phyloP scores from a whole-genome alignment of 2,888 invertebrate species.

The Lasioglossum calceatum region DNA sequence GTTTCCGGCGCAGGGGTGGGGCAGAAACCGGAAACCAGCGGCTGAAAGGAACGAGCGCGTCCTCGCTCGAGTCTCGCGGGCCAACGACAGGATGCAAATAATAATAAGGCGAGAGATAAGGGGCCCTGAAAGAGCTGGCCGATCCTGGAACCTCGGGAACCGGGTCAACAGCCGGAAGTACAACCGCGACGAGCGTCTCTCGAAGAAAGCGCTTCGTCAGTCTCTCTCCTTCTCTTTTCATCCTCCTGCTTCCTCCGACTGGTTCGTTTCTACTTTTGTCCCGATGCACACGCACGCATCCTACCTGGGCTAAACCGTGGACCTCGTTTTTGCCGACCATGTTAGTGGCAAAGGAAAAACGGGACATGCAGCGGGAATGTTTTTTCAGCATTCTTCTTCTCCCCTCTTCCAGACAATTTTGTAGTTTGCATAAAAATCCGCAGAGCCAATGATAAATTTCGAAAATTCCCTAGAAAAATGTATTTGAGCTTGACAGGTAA shows the following conservation, averaged over 20 bases:
- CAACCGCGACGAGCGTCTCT: constrained; percentile 55
- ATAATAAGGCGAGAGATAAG: constrained; percentile 62
- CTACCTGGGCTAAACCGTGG: background rate
- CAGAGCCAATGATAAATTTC: too few relatives aligned
- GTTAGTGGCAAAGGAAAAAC: background rate
- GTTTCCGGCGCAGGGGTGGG: background rate
- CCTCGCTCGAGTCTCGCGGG: constrained; percentile 20
- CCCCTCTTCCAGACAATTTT: too few relatives aligned
- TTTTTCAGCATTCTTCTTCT: background rate
- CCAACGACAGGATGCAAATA: constrained; percentile 57
- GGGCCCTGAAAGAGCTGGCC: constrained; percentile 52
- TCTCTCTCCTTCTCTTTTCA: constrained; percentile 2
- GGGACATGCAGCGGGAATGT: background rate
- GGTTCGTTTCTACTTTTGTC: constrained; percentile 40
- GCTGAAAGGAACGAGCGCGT: background rate
- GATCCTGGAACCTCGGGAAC: constrained; percentile 71
- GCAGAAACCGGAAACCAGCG: constrained; percentile 2
- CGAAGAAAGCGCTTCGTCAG: constrained; percentile 44
- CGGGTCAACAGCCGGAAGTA: constrained; percentile 74
- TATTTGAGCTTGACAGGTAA: too few relatives aligned
- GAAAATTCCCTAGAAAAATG: too few relatives aligned
- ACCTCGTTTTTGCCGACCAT: constrained; percentile 3
- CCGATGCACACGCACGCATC: constrained; percentile 7
- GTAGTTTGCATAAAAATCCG: too few relatives aligned
- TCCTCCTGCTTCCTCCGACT: constrained; percentile 39